Conservation (phyloP, 1,140 invertebrate genomes). For the Asobara japonica region DNA sequence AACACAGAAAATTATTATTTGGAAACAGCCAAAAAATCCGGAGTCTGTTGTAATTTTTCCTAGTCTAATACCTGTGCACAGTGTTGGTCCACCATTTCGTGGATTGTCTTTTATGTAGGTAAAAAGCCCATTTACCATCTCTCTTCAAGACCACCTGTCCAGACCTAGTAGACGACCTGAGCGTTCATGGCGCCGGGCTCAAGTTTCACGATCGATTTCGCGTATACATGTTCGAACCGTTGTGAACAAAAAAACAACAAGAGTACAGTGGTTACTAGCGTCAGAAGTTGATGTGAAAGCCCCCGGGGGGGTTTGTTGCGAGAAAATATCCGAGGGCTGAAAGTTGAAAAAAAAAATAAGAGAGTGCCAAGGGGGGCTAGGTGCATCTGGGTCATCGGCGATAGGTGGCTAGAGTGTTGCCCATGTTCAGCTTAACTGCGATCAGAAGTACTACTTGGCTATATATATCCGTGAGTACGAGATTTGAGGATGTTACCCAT, state of each 20-base stretch:
- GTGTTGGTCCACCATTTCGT: no score
- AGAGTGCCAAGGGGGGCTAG: no score
- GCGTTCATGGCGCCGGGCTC: slow-evolving; percentile 7
- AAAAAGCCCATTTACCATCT: slow-evolving; percentile 11
- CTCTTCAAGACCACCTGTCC: slow-evolving; percentile 4
- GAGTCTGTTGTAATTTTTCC: no score
- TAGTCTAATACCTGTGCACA: no score
- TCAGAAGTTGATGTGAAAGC: slow-evolving; percentile 11
- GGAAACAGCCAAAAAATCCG: no score
- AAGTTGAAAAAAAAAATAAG: no score
- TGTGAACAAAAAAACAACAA: background rate
- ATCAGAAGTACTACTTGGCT: no score
- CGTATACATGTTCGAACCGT: slow-evolving; percentile 11
- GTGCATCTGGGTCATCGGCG: background rate
- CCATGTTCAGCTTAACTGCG: background rate
- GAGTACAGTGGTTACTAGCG: slow-evolving; percentile 7
- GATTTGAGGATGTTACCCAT: no score
- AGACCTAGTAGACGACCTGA: background rate
- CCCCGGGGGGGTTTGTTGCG: background rate
- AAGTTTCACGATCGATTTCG: slow-evolving; percentile 19
- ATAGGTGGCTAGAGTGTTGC: background rate
- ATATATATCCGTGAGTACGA: no score
- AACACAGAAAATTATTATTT: no score
- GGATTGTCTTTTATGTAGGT: no score
- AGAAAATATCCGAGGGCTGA: no score